Base-by-base conservation (phyloP, 2,888 invertebrate species). In the Torymus texanus region DNA sequence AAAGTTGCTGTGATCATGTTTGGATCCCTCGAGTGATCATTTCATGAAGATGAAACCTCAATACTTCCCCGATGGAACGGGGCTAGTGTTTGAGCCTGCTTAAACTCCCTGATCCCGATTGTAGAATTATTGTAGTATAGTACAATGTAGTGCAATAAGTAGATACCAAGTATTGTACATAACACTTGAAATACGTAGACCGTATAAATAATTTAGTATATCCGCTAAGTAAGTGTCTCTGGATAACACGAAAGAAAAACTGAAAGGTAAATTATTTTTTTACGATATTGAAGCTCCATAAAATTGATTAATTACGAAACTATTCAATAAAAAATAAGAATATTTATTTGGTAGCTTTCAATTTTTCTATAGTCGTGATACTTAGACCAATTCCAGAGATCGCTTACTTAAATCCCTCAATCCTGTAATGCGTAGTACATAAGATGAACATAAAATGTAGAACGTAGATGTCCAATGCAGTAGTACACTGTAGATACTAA, bases 11-110 rank as follows among this genome's bases (percentile, higher is more conserved):
- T 79, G 53, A 50, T 8, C 41, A 8, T 41, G 41, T 41, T 41
- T 62, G 18, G 14, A 73, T 21, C 58, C 65, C 5, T 67, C 56
- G 18, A 41, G 56, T 62, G 61, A 61, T 14, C 24, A 41, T 50
- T 65, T 18, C 18, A 55, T 4, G n/a, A 72, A 71, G 12, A 1
- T 66, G n/a, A 61, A 8, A 13, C 2, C 58, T 50, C n/a, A 58
- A 58, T 29, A 73, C 50, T 70, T 29, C 63, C 81, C 75, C 58
- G 63, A 78, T 50, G 55, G 21, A 59, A 81, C 78, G 63, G 81
- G 80, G 50, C 16, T 2, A 66, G 66, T 72, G 62, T 71, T 75
- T 50, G 62, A 75, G 72, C 67, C 75, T 78, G 78, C 75, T 80
- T 78, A 53, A 11, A 76, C 58, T 68, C 61, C 21, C n/a, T 16